Conservation (phyloP, 1,140 invertebrate genomes). For the Drosophila parabipectinata region DNA sequence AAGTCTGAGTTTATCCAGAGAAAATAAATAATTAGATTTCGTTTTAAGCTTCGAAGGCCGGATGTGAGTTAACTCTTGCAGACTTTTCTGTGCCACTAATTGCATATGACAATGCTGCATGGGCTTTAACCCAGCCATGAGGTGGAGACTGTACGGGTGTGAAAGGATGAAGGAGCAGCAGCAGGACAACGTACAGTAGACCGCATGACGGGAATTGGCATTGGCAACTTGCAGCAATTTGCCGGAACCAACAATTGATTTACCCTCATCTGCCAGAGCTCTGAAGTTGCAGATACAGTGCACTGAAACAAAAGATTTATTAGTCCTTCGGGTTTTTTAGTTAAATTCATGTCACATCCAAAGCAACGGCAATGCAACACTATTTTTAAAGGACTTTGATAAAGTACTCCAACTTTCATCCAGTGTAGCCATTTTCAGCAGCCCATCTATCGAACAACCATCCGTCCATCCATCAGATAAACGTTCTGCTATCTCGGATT, state of each 20-base stretch:
- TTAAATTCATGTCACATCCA: too few species aligned
- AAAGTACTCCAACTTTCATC: background rate
- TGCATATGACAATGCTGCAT: slow-evolving; percentile 65
- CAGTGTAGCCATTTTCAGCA: slow-evolving; percentile 3
- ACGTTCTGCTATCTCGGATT: slow-evolving; percentile 30
- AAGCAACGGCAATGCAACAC: too few species aligned
- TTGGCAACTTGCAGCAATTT: slow-evolving; percentile 66
- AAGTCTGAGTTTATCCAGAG: slow-evolving; percentile 9
- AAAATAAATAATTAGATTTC: slow-evolving; percentile 47
- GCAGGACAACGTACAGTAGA: slow-evolving; percentile 8
- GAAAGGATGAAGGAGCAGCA: slow-evolving; percentile 5
- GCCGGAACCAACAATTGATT: slow-evolving; percentile 67
- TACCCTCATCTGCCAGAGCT: slow-evolving; percentile 19
- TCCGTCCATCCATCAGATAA: slow-evolving; percentile 44
- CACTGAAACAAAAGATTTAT: slow-evolving; percentile 4
- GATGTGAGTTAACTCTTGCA: background rate
- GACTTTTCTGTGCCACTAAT: slow-evolving; percentile 58
- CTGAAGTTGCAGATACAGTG: background rate
- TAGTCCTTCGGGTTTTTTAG: background rate
- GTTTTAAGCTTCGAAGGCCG: background rate
- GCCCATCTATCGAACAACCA: slow-evolving; percentile 7
- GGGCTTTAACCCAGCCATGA: background rate
- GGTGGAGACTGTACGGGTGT: background rate
- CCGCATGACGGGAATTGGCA: slow-evolving; percentile 44
- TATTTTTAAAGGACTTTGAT: background rate